Conservation (phyloP, 2,888 invertebrate species). For the Sinopyrophorus schimmeli region DNA sequence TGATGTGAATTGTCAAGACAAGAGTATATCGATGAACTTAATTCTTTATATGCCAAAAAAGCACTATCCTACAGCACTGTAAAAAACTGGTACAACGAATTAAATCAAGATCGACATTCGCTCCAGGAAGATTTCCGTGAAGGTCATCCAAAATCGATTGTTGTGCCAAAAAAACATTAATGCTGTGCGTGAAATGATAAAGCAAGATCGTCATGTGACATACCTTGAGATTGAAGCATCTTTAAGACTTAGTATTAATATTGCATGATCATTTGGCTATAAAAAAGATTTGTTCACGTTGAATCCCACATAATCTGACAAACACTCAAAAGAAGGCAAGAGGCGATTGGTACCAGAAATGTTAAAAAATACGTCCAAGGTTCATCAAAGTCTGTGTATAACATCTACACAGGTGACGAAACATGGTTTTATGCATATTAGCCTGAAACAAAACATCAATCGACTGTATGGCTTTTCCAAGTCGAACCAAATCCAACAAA, state of each 20-base stretch:
- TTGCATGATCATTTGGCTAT: too few relatives aligned
- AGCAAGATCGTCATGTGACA: conserved; percentile 33
- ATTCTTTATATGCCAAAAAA: too few relatives aligned
- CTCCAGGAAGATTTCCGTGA: conserved; percentile 2
- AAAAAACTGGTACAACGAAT: background rate
- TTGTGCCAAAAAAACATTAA: conserved; percentile 18
- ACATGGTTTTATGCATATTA: conserved; percentile 37
- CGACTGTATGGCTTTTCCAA: conserved; percentile 37
- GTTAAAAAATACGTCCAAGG: conserved; percentile 35
- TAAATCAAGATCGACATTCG: background rate
- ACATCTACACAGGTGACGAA: conserved; percentile 34
- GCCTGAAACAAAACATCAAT: conserved; percentile 35
- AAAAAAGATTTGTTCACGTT: conserved; percentile 29
- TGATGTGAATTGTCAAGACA: too few relatives aligned
- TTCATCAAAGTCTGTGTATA: conserved; percentile 36
- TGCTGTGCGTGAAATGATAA: conserved; percentile 23
- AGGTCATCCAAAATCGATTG: conserved; percentile 2
- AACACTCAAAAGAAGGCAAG: conserved; percentile 32
- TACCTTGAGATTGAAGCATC: conserved; percentile 34
- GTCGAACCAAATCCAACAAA: conserved; percentile 36
- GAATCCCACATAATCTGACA: too few relatives aligned
- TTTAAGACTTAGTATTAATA: conserved; percentile 31
- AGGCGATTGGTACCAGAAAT: too few relatives aligned
- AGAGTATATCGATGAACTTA: too few relatives aligned
- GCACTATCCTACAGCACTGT: background rate